Evolutionary conservation across 2,797 vertebrate species (phyloP).

Genomic region (Microctenopoma steveboyesi): DNA sequence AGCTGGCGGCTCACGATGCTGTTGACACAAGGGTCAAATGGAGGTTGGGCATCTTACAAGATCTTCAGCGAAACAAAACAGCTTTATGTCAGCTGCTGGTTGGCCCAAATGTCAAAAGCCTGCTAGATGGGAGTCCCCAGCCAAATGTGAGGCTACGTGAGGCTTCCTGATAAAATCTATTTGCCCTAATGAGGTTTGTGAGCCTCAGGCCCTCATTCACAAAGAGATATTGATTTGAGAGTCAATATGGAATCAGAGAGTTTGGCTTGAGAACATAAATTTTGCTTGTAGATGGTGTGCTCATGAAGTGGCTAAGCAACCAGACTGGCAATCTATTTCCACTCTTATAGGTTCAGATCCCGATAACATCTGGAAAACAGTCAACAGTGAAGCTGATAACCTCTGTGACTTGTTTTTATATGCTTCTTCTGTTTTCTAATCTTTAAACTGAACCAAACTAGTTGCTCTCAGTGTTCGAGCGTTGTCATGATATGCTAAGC

Average conservation of each 20-base stretch:
- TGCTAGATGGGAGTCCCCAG: constrained; percentile 13
- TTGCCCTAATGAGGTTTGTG: constrained; percentile 51
- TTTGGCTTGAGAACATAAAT: constrained; percentile 55
- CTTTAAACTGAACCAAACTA: no score
- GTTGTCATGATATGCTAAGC: no score
- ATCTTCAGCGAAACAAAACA: neutral
- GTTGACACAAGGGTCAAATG: constrained; percentile 22
- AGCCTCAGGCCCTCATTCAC: constrained; percentile 26
- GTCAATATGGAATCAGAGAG: constrained; percentile 38
- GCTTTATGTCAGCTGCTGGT: constrained; percentile 23
- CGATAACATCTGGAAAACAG: neutral
- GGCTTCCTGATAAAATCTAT: constrained; percentile 49
- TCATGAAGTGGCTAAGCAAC: constrained; percentile 12
- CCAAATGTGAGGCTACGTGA: constrained; percentile 28
- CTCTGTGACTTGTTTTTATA: no score
- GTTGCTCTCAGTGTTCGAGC: no score
- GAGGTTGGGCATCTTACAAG: neutral
- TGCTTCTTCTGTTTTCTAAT: no score
- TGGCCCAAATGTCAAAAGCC: constrained; percentile 4
- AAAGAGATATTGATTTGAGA: constrained; percentile 52
- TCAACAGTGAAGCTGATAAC: no score
- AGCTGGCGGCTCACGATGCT: constrained; percentile 47
- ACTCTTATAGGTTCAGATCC: neutral
- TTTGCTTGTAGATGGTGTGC: constrained; percentile 30
- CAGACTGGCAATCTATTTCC: neutral